These are phyloP conservation scores for Peribatodes rhomboidaria DNA, from an alignment of 2,888 invertebrate genomes.

Conservation along the genomic window DNA sequence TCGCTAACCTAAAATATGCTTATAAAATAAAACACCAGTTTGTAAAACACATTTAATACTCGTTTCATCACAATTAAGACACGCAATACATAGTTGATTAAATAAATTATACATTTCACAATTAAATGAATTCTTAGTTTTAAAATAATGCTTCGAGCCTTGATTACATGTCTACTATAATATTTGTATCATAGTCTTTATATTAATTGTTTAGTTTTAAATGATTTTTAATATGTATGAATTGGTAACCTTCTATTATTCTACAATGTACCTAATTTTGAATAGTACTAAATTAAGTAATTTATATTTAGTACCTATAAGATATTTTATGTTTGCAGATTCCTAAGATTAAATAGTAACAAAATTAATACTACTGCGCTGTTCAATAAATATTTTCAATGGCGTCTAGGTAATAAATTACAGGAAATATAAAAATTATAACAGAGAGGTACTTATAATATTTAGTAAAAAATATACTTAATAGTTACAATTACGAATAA, in stretches of 20 bases:
- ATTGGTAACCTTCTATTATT: conserved; percentile 1
- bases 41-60: conserved; percentile 66
- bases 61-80: conserved; percentile 62
- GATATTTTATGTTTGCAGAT: neutral
- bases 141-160: conserved; percentile 40
- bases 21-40: conserved; percentile 39
- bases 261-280: conserved; percentile 1
- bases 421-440: too few relatives aligned
- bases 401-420: too few relatives aligned
- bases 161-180: conserved; percentile 37
- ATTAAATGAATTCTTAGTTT: conserved; percentile 24
- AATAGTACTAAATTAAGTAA: neutral
- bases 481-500: too few relatives aligned
- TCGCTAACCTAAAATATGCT: too few relatives aligned
- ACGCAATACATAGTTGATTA: conserved; percentile 57
- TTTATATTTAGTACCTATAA: neutral
- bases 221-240: conserved; percentile 10
- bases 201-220: conserved; percentile 25
- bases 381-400: too few relatives aligned
- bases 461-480: too few relatives aligned
- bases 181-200: conserved; percentile 47
- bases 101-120: conserved; percentile 41
- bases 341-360: neutral
- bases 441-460: too few relatives aligned
- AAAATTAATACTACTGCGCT: too few relatives aligned